phyloP scores from a whole-genome alignment of 2,888 invertebrate genomes.

The Agelastica alni region DNA sequence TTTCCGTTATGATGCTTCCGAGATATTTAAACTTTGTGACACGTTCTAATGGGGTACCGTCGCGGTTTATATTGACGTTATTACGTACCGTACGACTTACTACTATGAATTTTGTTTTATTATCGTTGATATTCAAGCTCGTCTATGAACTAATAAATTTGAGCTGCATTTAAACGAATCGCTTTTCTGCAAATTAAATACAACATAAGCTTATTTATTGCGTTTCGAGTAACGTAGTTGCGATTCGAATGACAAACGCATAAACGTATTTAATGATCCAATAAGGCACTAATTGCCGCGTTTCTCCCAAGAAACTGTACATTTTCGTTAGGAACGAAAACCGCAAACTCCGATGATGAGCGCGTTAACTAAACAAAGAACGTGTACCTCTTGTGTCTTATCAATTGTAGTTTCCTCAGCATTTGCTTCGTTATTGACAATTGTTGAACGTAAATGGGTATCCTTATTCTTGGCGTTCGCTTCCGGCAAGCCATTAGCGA shows the following conservation, averaged over 20 bases:
- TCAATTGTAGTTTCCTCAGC: conserved; percentile 21
- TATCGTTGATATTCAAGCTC: too few species aligned
- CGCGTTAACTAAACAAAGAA: conserved; percentile 27
- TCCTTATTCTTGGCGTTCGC: conserved; percentile 30
- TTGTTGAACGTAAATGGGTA: conserved; percentile 29
- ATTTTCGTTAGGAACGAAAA: conserved; percentile 10
- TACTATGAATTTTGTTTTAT: too few species aligned
- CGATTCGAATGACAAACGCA: not conserved
- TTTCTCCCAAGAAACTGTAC: conserved; percentile 8
- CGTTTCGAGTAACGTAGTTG: too few species aligned
- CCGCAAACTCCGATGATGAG: conserved; percentile 10
- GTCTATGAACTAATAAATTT: too few species aligned
- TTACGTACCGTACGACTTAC: too few species aligned
- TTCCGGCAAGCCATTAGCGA: conserved; percentile 38
- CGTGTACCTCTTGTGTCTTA: conserved; percentile 28
- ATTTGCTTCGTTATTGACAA: conserved; percentile 30
- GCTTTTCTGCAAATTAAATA: too few species aligned
- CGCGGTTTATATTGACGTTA: too few species aligned
- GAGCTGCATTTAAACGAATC: too few species aligned
- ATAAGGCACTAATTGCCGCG: not conserved
- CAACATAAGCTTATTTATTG: too few species aligned
- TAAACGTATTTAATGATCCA: not conserved
- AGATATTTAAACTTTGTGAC: too few species aligned
- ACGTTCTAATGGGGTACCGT: too few species aligned
- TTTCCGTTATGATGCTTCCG: too few species aligned